Evolutionary conservation across 2,797 vertebrate species (phyloP).

Genomic region (Phoebastria nigripes): DNA sequence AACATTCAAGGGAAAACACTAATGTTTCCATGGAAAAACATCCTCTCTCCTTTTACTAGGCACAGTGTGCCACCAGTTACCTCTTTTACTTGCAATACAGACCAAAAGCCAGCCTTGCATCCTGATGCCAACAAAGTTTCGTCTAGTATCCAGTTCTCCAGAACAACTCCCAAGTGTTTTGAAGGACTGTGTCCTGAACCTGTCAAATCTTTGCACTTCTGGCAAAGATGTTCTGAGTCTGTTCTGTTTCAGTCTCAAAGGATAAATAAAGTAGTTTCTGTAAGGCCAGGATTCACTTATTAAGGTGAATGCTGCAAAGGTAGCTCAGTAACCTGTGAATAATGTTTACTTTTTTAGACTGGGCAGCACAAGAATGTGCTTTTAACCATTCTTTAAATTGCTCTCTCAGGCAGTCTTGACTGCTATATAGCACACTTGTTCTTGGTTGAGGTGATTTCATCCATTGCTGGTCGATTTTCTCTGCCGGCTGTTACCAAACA

Average conservation of each 20-base stretch:
- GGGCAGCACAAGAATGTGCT: neutral
- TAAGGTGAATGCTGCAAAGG: neutral
- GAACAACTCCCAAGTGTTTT: neutral
- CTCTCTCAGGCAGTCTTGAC: neutral
- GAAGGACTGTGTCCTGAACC: neutral
- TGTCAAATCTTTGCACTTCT: neutral
- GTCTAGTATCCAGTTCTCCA: neutral
- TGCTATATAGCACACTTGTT: neutral
- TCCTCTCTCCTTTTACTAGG: neutral
- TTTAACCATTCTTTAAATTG: neutral
- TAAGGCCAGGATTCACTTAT: neutral
- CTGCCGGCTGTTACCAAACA: neutral
- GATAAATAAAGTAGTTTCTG: neutral
- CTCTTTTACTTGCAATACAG: neutral
- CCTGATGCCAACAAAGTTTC: fast-evolving
- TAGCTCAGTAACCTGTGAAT: neutral
- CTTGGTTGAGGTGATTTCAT: neutral
- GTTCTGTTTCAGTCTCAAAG: neutral
- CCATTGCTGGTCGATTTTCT: neutral
- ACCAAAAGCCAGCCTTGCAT: neutral
- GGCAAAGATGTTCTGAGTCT: neutral
- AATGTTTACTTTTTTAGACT: neutral
- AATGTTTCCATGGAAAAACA: neutral
- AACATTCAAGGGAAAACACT: neutral
- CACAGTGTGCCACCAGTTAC: neutral